Evolutionary conservation across 2,888 invertebrate genomes (phyloP).

Genomic region (Syrista parreyssii): DNA sequence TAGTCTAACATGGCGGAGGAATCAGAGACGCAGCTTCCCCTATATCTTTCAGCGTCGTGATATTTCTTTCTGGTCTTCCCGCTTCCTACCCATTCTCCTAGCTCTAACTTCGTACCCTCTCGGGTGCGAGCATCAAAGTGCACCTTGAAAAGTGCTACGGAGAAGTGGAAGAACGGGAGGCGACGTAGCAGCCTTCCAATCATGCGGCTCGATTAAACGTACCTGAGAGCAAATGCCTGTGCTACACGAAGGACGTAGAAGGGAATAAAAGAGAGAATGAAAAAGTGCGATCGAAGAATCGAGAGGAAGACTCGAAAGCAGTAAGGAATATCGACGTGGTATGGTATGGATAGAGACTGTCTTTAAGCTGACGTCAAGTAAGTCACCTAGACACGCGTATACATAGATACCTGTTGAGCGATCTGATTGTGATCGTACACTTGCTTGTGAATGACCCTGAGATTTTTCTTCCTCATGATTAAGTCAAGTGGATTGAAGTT

Average conservation of each 20-base stretch:
- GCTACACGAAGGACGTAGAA: too few species aligned
- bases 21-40: neutral
- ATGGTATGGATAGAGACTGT: neutral
- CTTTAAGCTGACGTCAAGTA: neutral
- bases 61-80: neutral
- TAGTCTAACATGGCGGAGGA: neutral
- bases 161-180: neutral
- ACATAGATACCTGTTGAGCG: conserved; percentile 42
- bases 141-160: neutral
- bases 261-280: neutral
- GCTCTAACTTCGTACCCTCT: neutral
- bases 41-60: neutral
- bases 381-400: neutral
- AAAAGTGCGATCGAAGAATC: neutral
- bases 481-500: neutral
- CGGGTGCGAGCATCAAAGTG: neutral
- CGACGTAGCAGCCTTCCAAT: too few species aligned
- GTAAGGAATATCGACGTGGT: neutral
- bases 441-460: conserved; percentile 60
- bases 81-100: neutral
- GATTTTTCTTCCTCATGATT: conserved; percentile 62
- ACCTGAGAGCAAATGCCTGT: too few species aligned
- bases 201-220: too few species aligned
- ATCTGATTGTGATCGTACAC: conserved; percentile 45
- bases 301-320: neutral